These are phyloP conservation scores for Epicampocera succincta DNA, from an alignment of 2,888 invertebrate genomes.

Conservation along the genomic window DNA sequence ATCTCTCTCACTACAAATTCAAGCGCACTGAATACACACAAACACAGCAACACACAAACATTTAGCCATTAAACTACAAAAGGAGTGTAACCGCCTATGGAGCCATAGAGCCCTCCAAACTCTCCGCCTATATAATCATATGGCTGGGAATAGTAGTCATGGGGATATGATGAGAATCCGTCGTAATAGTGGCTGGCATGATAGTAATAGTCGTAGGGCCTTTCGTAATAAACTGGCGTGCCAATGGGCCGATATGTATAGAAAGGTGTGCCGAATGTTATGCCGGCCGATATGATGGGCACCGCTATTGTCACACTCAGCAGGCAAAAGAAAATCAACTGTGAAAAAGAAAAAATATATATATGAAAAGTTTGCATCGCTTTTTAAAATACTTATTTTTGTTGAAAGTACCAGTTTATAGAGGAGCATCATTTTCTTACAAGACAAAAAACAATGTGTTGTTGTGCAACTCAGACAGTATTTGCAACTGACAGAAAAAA, in stretches of 20 bases:
- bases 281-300: constrained; percentile 66
- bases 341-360: constrained; percentile 22
- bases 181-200: constrained; percentile 46
- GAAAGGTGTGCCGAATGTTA: constrained; percentile 56
- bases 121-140: constrained; percentile 54
- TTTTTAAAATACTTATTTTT: background rate
- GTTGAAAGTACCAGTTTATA: constrained; percentile 47
- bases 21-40: background rate
- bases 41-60: background rate
- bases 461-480: constrained; percentile 18
- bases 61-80: constrained; percentile 25
- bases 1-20: constrained; percentile 57
- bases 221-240: constrained; percentile 52
- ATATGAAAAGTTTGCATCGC: background rate
- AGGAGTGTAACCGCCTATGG: constrained; percentile 31
- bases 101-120: constrained; percentile 34
- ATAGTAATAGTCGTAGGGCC: constrained; percentile 48
- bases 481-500: constrained; percentile 41
- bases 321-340: constrained; percentile 49
- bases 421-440: constrained; percentile 10
- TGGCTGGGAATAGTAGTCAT: constrained; percentile 23
- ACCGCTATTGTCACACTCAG: constrained; percentile 17
- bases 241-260: constrained; percentile 38
- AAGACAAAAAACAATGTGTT: constrained; percentile 8
- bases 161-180: constrained; percentile 16